A percentile compares a stretch with the other conserved stretches of the same genome.
Evolutionary conservation across 2,888 invertebrate species (phyloP).

Genomic region (Yponomeuta cagnagella): DNA sequence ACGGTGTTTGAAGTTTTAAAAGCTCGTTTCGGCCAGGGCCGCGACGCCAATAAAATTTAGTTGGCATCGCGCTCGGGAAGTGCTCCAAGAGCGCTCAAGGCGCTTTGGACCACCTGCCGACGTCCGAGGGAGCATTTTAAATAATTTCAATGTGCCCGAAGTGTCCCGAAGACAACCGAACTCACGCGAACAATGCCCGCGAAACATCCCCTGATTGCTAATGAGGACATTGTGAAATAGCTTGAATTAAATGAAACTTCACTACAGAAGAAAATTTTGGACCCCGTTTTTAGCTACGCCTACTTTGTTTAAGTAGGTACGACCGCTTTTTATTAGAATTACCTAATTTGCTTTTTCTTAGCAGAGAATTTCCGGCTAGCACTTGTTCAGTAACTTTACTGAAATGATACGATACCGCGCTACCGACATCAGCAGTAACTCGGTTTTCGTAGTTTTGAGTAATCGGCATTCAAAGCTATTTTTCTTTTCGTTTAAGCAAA

Average conservation of each 20-base stretch:
- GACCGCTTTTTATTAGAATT: background rate
- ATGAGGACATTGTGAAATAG: conserved; percentile 65
- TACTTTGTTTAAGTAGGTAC: background rate
- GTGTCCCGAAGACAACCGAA: conserved; percentile 48
- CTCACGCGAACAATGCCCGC: conserved; percentile 56
- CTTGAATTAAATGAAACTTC: conserved; percentile 32
- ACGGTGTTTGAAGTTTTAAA: conserved; percentile 8
- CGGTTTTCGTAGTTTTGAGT: too few species aligned
- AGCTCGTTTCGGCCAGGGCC: background rate
- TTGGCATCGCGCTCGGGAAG: conserved; percentile 11
- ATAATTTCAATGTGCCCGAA: conserved; percentile 49
- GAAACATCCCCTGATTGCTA: conserved; percentile 68
- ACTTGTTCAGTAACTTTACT: background rate
- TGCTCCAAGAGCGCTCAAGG: conserved; percentile 10
- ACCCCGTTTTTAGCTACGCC: conserved; percentile 1
- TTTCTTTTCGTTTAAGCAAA: too few species aligned
- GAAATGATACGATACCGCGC: too few species aligned
- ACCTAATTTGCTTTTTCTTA: background rate
- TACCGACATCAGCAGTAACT: too few species aligned
- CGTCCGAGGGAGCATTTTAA: conserved; percentile 48
- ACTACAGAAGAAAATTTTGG: conserved; percentile 6
- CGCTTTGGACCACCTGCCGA: conserved; percentile 49
- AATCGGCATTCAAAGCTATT: too few species aligned
- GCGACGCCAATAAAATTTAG: background rate
- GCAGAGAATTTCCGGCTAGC: background rate